These are phyloP conservation scores for Drosophila monieri DNA, from an alignment of 2,888 invertebrate species.

Conservation along the genomic window DNA sequence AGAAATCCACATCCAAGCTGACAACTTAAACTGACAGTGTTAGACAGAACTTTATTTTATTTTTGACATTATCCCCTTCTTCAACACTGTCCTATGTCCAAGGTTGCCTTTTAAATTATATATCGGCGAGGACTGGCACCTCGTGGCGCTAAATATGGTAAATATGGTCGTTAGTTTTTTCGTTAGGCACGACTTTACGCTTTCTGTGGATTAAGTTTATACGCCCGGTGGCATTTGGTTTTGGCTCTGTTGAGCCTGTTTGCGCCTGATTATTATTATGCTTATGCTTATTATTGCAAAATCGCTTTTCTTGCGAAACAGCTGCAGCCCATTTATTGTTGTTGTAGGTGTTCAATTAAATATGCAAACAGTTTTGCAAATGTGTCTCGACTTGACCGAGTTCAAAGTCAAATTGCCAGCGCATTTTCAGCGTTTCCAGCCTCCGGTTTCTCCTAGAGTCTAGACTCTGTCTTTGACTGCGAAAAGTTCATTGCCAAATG, in stretches of 20 bases:
- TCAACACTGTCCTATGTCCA: slow-evolving; percentile 7
- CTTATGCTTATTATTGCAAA: slow-evolving; percentile 51
- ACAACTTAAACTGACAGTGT: neutral
- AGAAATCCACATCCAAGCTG: neutral
- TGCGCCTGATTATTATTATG: slow-evolving; percentile 70
- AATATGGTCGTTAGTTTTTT: slow-evolving; percentile 61
- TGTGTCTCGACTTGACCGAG: slow-evolving; percentile 79
- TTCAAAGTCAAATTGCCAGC: slow-evolving; percentile 75
- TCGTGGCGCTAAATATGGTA: slow-evolving; percentile 54
- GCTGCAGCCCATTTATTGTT: slow-evolving; percentile 68
- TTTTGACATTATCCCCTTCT: slow-evolving; percentile 1
- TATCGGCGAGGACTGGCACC: slow-evolving; percentile 26
- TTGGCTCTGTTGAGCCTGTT: slow-evolving; percentile 73
- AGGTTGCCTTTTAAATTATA: slow-evolving; percentile 15
- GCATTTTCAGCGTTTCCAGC: slow-evolving; percentile 40
- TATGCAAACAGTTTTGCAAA: slow-evolving; percentile 75
- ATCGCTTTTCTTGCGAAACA: slow-evolving; percentile 51
- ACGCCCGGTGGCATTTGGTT: slow-evolving; percentile 64
- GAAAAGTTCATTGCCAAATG: slow-evolving; percentile 78
- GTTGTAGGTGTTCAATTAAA: slow-evolving; percentile 79
- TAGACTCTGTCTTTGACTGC: slow-evolving; percentile 49
- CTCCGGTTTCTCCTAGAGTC: slow-evolving; percentile 26
- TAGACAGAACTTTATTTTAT: no score
- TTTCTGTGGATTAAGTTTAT: slow-evolving; percentile 66
- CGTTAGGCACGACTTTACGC: slow-evolving; percentile 70